A percentile compares a stretch with the other conserved stretches of the same genome.
phyloP scores from a whole-genome alignment of 2,888 invertebrate genomes.

The Drosophila basisetae region DNA sequence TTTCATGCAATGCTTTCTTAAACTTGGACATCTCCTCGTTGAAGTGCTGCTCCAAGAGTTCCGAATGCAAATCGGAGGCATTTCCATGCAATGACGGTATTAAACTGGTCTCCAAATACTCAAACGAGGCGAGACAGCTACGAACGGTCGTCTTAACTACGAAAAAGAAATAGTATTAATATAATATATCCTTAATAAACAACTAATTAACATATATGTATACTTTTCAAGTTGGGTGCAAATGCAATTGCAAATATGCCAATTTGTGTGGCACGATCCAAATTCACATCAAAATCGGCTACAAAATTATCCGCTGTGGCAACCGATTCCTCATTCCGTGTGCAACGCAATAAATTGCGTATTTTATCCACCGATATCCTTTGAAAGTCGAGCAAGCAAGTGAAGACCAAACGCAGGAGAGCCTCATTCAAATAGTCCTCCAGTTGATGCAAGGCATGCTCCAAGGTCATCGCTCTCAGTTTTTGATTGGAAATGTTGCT shows the following conservation, averaged over 20 bases:
- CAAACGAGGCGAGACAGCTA: conserved; percentile 84
- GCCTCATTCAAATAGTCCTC: conserved; percentile 84
- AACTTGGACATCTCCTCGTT: conserved; percentile 82
- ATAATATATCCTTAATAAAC: neutral
- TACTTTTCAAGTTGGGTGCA: conserved; percentile 79
- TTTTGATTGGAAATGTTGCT: conserved; percentile 73
- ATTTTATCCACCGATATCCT: conserved; percentile 81
- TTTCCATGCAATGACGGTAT: conserved; percentile 83
- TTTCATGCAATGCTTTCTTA: conserved; percentile 79
- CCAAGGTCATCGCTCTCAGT: conserved; percentile 80
- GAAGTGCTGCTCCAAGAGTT: conserved; percentile 83
- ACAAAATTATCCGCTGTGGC: conserved; percentile 78
- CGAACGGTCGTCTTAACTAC: conserved; percentile 80
- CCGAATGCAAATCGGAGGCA: conserved; percentile 71
- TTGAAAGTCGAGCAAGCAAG: conserved; percentile 80
- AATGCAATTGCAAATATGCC: conserved; percentile 84
- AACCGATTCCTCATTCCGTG: conserved; percentile 53
- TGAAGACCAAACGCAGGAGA: conserved; percentile 81
- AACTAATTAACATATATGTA: neutral
- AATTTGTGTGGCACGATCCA: conserved; percentile 84
- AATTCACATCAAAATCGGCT: conserved; percentile 84
- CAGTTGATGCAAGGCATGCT: conserved; percentile 81
- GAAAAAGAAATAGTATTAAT: conserved; percentile 15
- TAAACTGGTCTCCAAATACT: conserved; percentile 83
- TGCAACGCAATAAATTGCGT: conserved; percentile 62